Evolutionary conservation across 2,888 invertebrate genomes (phyloP).

Genomic region (Pardosa pseudoannulata): DNA sequence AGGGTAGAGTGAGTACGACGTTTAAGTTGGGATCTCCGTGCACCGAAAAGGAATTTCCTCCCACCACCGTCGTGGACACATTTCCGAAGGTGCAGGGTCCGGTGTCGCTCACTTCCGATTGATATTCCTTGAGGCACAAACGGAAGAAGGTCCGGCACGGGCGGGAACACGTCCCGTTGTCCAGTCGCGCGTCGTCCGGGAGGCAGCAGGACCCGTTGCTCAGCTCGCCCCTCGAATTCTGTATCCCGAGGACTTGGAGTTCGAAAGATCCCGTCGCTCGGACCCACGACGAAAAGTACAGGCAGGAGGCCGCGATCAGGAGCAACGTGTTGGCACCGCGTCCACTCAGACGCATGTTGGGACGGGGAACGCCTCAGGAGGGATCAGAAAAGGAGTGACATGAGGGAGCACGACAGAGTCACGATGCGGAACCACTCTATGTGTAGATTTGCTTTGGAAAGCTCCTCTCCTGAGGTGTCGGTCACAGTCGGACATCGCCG

Average conservation of each 20-base stretch:
- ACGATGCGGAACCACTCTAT: not conserved
- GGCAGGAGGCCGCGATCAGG: slow-evolving; percentile 10
- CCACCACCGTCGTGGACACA: slow-evolving; percentile 88
- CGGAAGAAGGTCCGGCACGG: slow-evolving; percentile 91
- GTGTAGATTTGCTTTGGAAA: no score
- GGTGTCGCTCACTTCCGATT: slow-evolving; percentile 81
- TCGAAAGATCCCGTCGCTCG: slow-evolving; percentile 89
- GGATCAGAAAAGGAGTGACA: no score
- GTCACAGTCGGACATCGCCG: not conserved
- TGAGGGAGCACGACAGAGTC: not conserved
- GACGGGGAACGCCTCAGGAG: no score
- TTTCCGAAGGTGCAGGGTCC: slow-evolving; percentile 92
- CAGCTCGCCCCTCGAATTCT: slow-evolving; percentile 90
- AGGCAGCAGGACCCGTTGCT: slow-evolving; percentile 89
- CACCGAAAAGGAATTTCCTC: slow-evolving; percentile 92
- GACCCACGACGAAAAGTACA: slow-evolving; percentile 15
- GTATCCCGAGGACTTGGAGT: slow-evolving; percentile 93
- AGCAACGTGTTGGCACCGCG: slow-evolving; percentile 27
- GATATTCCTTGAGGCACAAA: slow-evolving; percentile 94
- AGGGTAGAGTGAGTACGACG: slow-evolving; percentile 66
- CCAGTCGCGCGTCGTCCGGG: slow-evolving; percentile 77
- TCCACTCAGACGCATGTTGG: not conserved
- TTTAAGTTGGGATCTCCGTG: slow-evolving; percentile 84
- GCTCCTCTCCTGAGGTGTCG: not conserved
- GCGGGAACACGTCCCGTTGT: slow-evolving; percentile 76